phyloP scores from a whole-genome alignment of 2,113 vertebrate species.

The Globicephala melas region DNA sequence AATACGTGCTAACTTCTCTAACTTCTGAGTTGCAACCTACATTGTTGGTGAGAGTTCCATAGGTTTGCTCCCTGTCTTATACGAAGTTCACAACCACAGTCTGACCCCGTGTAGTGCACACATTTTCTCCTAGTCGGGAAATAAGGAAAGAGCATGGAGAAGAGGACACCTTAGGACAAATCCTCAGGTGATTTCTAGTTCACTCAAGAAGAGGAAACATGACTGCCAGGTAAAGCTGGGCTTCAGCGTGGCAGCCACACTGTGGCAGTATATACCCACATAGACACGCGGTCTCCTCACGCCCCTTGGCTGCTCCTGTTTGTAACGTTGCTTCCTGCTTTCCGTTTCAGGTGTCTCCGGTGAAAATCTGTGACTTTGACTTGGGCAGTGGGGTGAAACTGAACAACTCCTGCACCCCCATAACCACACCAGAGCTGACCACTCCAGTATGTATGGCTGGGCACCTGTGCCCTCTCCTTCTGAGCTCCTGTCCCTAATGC shows the following conservation, averaged over 20 bases:
- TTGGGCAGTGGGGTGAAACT: conserved; percentile 96
- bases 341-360: conserved; percentile 90
- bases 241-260: not conserved
- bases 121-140: not conserved
- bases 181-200: not conserved
- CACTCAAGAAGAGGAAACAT: not conserved
- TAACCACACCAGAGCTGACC: conserved; percentile 95
- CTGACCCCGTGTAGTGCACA: not conserved
- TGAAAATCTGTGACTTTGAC: conserved; percentile 99
- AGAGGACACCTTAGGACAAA: not conserved
- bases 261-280: not conserved
- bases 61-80: not conserved
- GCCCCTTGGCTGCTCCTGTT: not conserved
- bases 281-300: not conserved
- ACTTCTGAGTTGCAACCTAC: not conserved
- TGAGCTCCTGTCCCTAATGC: not conserved
- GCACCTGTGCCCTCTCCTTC: not conserved
- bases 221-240: not conserved
- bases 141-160: not conserved
- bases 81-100: not conserved
- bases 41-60: not conserved
- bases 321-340: not conserved
- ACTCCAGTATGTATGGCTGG: conserved; percentile 87
- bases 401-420: conserved; percentile 94
- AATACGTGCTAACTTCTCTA: not conserved